phyloP scores from a whole-genome alignment of 2,113 vertebrate species.

The Tor tambroides region DNA sequence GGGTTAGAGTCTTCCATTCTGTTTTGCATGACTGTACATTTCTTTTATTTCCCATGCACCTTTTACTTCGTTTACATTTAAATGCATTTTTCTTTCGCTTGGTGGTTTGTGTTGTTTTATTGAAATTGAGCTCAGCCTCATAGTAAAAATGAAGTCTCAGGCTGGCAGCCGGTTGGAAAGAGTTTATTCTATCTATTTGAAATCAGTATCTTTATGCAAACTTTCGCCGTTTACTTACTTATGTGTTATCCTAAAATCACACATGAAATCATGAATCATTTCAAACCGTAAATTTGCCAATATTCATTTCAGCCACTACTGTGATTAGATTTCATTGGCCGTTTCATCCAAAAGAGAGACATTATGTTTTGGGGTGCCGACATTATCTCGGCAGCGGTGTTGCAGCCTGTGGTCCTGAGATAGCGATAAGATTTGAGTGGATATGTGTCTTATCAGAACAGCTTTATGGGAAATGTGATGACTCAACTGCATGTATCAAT shows the following conservation, averaged over 20 bases:
- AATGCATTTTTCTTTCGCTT: neutral
- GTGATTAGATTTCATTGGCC: slow-evolving; percentile 41
- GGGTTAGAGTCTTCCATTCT: neutral
- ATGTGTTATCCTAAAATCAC: neutral
- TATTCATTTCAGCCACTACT: slow-evolving; percentile 1
- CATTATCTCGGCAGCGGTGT: slow-evolving; percentile 51
- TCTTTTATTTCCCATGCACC: slow-evolving; percentile 1
- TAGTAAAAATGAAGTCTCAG: neutral
- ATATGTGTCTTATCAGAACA: slow-evolving; percentile 56
- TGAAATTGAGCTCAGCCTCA: too few relatives aligned
- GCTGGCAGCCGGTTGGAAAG: neutral
- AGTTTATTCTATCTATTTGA: neutral
- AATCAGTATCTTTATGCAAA: slow-evolving; percentile 27
- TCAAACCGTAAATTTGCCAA: neutral
- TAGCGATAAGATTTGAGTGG: slow-evolving; percentile 51
- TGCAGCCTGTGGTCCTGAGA: slow-evolving; percentile 46
- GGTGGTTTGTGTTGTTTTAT: too few relatives aligned
- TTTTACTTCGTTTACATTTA: slow-evolving; percentile 9
- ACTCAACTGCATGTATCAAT: slow-evolving; percentile 59
- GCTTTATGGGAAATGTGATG: slow-evolving; percentile 59
- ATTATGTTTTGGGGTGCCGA: slow-evolving; percentile 18
- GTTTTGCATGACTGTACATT: neutral
- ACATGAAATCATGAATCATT: slow-evolving; percentile 16
- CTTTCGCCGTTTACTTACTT: slow-evolving; percentile 11
- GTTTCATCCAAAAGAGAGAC: slow-evolving; percentile 39